Evolutionary conservation across 2,113 vertebrate genomes (phyloP), one percentile per base, ranked within the genome.

Genomic region (Brachyistius frenatus): DNA sequence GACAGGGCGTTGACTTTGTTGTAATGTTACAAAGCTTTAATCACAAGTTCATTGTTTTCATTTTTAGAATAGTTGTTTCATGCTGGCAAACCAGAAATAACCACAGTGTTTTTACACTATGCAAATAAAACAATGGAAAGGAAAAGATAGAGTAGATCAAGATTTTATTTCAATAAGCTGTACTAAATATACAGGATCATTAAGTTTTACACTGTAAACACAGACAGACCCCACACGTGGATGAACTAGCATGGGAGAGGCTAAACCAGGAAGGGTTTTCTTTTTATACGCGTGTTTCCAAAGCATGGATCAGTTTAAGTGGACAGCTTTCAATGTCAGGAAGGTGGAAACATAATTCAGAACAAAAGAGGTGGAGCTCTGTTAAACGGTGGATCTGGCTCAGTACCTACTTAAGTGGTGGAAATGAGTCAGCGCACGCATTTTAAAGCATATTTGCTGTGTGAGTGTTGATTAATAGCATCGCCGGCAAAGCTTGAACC

Each of bases 401-500:
- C 66, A 64, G 50, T 49, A 5, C 33, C 35, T 16, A 36, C 78
- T 81, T 50, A 65, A 64, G 7, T 2, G 53, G 89, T 10, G 61
- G 62, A 80, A 69, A 60, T 91, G 89, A 91, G 84, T 90, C 90
- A 84, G 61, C 16, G 5, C 0, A 0, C 44, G 57, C 61, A 15
- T 80, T 77, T 84, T 56, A 75, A 87, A 77, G 36, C 71, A 57
- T 73, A 70, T 81, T 80, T 77, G 37, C 54, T 8, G 41, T 36
- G 41, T 14, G 73, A 84, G 81, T 35, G 70, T 70, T 86, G 88
- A 90, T 79, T 83, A 90, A 87, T 76, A 56, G 56, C 10, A 1
- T 61, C 10, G 6, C 41, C 63, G 60, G 54, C 23, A n/a, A 67
- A 74, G 64, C 65, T 84, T 80, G 50, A 83, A 86, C 67, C 65